Conservation (phyloP, 2,888 invertebrate species). For the Drosophila acutilabella region DNA sequence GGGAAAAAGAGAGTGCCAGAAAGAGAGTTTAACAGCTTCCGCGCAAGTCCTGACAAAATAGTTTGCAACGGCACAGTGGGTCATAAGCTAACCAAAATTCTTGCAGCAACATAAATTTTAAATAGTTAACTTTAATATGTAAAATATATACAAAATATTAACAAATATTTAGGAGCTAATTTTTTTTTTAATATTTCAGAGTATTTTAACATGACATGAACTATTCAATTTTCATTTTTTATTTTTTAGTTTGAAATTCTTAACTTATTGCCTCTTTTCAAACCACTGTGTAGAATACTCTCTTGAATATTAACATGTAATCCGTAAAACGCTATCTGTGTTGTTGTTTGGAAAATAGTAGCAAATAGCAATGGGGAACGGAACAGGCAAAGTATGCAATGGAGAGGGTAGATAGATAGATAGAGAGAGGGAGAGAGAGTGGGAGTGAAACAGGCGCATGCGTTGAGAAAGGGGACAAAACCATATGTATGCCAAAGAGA, state of each 20-base stretch:
- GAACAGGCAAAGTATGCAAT: not conserved
- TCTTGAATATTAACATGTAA: slow-evolving; percentile 59
- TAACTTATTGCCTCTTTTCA: not conserved
- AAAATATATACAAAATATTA: too few relatives aligned
- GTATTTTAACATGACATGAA: too few relatives aligned
- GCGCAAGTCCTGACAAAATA: slow-evolving; percentile 68
- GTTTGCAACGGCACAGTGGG: slow-evolving; percentile 33
- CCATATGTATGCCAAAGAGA: slow-evolving; percentile 44
- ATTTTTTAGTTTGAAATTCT: not conserved
- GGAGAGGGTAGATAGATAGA: not conserved
- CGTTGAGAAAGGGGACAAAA: slow-evolving; percentile 46
- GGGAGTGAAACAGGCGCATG: slow-evolving; percentile 48
- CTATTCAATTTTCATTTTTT: too few relatives aligned
- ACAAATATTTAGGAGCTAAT: too few relatives aligned
- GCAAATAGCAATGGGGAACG: slow-evolving; percentile 24
- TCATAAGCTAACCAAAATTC: not conserved
- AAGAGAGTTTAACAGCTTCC: slow-evolving; percentile 62
- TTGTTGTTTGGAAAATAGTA: slow-evolving; percentile 43
- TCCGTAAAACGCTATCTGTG: slow-evolving; percentile 60
- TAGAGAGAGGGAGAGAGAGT: not conserved
- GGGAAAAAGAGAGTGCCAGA: not conserved
- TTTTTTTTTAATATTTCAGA: too few relatives aligned
- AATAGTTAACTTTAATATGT: too few relatives aligned
- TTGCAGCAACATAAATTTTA: not conserved
- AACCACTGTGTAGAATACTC: slow-evolving; percentile 58